phyloP scores from a whole-genome alignment of 2,113 vertebrate species.

The Daboia siamensis region DNA sequence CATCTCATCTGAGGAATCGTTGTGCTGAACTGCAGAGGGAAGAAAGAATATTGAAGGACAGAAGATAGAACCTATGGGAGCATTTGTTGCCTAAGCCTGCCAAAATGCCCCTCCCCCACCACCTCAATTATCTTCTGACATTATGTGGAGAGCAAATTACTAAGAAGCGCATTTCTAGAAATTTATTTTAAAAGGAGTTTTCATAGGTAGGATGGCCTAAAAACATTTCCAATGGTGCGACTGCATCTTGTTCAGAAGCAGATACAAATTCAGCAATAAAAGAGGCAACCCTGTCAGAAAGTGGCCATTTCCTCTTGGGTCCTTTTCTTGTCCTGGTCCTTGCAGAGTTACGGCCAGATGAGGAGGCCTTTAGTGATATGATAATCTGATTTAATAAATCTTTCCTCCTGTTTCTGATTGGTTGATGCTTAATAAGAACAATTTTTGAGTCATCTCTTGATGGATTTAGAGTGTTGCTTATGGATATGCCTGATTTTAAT shows the following conservation, averaged over 20 bases:
- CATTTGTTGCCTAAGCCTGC: neutral
- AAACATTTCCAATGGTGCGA: neutral
- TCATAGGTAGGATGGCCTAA: neutral
- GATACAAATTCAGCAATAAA: neutral
- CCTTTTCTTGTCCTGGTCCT: neutral
- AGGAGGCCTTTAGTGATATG: neutral
- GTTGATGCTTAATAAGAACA: neutral
- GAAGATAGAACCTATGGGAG: neutral
- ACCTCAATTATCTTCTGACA: neutral
- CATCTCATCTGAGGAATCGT: conserved; percentile 70
- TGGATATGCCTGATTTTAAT: neutral
- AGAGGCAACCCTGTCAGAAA: neutral
- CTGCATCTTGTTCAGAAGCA: too few species aligned
- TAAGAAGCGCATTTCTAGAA: neutral
- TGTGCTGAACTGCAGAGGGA: conserved; percentile 45
- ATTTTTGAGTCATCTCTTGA: neutral
- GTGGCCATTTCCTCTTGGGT: neutral
- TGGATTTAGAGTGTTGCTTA: neutral
- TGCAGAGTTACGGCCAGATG: neutral
- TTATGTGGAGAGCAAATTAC: neutral
- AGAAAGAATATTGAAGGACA: neutral
- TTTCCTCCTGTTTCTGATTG: neutral
- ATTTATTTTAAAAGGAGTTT: neutral
- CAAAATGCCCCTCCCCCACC: neutral
- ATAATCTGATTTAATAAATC: neutral